Base-by-base conservation (phyloP, 2,113 vertebrate genomes). In the Megaptera novaeangliae region DNA sequence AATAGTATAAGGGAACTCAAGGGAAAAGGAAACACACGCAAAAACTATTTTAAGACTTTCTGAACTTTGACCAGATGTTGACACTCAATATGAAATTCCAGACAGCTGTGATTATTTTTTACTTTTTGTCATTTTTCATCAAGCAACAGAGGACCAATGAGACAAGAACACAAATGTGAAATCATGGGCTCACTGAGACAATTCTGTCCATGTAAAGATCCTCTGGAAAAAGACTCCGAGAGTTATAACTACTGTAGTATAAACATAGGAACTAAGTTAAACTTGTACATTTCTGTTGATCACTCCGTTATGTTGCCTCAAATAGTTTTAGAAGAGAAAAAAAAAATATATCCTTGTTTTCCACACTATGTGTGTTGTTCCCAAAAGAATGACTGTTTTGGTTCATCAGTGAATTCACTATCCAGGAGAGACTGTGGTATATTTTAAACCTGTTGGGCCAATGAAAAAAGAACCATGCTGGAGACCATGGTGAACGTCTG, bases 221-320 rank as follows among this genome's bases (percentile, higher is more conserved):
- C 99, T 99, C 99, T 99, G 99, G 99, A 99, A 99, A 99, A 99
- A 99, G 99, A 99, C 99, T 99, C 99, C 99, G 99, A 99, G 99
- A 99, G 99, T 99, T 99, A 98, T 99, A 99, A 99, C 99, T 99
- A 99, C 99, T 99, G 99, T 99, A 99, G 99, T 99, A 99, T 99
- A 99, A 99, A 99, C 99, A 99, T 99, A 99, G 99, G 99, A 99
- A 99, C 99, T 99, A 99, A 99, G 99, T 99, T 99, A 99, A 98
- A 99, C 99, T 99, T 99, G 99, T 99, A 99, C 99, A 99, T 99
- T 99, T 99, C 99, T 99, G 99, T 99, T 99, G 99, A 99, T 99
- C 99, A 99, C 99, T 99, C 99, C 98, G 99, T 99, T 99, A 99
- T 97, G 99, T 99, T 99, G 99, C 99, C 99, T 99, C 99, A 99